These are phyloP conservation scores for Antheraea assamensis DNA, from an alignment of 2,888 invertebrate species.

Conservation along the genomic window DNA sequence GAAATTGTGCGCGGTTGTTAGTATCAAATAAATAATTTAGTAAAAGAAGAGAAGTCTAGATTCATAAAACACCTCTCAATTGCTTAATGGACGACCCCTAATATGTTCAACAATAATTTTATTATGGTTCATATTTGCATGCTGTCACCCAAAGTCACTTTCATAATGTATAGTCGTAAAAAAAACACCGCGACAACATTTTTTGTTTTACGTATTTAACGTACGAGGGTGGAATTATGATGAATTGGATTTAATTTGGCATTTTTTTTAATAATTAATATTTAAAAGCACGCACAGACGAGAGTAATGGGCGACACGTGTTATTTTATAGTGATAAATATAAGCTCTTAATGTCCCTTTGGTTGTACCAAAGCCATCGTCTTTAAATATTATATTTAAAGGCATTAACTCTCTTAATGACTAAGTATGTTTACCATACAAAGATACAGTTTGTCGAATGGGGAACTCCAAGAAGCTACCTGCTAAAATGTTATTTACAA, in stretches of 20 bases:
- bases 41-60: no score
- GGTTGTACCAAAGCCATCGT: background rate
- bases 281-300: background rate
- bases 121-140: background rate
- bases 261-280: background rate
- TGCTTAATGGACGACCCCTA: background rate
- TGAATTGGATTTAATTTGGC: background rate
- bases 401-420: background rate
- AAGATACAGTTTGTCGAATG: background rate
- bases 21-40: no score
- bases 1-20: no score
- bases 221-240: background rate
- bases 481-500: conserved; percentile 3
- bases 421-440: background rate
- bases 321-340: background rate
- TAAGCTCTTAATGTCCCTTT: background rate
- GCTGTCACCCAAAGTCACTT: background rate
- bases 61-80: no score
- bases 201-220: background rate
- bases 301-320: background rate
- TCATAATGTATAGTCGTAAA: background rate
- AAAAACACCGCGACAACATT: background rate
- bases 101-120: background rate
- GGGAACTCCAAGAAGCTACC: background rate
- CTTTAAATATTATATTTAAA: background rate